Percentiles rank a stretch among this genome's conserved stretches.
Evolutionary conservation across 1,140 invertebrate genomes (phyloP).

Genomic region (Triops cancriformis): DNA sequence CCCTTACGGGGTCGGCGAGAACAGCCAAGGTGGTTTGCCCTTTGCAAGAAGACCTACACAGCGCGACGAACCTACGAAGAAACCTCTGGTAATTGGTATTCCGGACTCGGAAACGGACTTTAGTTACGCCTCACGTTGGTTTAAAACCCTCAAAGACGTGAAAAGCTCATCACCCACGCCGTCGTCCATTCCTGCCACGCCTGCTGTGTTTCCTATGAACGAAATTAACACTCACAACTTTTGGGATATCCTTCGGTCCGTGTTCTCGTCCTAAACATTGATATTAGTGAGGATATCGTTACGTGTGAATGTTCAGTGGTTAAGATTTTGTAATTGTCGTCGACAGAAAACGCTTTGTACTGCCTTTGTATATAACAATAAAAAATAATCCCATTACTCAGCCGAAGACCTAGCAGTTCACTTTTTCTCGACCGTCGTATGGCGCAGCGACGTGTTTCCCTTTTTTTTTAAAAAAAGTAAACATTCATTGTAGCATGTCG

Average conservation of each 20-base stretch:
- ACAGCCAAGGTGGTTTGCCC: not conserved
- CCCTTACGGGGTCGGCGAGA: not conserved
- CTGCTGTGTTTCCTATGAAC: not conserved
- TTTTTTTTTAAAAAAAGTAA: not conserved
- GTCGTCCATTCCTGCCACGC: not conserved
- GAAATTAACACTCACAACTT: not conserved
- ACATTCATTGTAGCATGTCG: not conserved
- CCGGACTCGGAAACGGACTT: not conserved
- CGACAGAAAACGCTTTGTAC: not conserved
- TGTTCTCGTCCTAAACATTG: not conserved
- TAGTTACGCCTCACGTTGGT: not conserved
- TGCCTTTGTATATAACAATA: not conserved
- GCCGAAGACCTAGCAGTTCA: not conserved
- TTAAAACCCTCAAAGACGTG: not conserved
- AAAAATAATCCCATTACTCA: constrained; percentile 11
- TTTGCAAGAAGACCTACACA: constrained; percentile 13
- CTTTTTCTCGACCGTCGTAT: not conserved
- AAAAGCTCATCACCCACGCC: not conserved
- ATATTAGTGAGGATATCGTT: not conserved
- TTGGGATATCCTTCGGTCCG: not conserved
- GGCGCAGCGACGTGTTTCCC: not conserved
- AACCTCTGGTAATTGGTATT: constrained; percentile 4
- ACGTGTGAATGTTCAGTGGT: not conserved
- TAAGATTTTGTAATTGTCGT: not conserved
- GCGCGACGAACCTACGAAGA: not conserved